Conservation (phyloP, 2,113 vertebrate species). For the Dipodomys stephensi region DNA sequence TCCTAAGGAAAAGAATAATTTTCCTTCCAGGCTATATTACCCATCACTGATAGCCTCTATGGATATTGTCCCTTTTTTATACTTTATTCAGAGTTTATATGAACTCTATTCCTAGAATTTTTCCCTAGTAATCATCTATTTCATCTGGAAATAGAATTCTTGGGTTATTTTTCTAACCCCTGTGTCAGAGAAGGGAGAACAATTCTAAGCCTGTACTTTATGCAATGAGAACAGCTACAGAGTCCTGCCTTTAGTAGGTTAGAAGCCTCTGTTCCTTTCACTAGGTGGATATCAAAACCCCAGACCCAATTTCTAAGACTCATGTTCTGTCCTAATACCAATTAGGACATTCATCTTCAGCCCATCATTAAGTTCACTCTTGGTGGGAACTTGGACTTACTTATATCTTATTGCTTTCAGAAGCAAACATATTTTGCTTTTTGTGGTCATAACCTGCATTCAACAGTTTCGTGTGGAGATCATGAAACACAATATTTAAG, state of each 20-base stretch:
- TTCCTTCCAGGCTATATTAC: background rate
- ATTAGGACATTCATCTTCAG: background rate
- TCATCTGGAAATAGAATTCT: background rate
- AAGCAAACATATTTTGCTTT: background rate
- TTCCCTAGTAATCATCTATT: background rate
- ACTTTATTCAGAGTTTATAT: background rate
- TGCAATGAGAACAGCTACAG: background rate
- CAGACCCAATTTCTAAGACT: background rate
- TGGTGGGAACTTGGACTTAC: background rate
- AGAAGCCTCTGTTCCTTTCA: background rate
- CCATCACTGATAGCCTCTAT: background rate
- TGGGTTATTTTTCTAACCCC: background rate
- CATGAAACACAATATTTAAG: background rate
- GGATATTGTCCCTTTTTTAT: slow-evolving; percentile 4
- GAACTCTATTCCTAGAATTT: background rate
- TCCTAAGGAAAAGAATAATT: background rate
- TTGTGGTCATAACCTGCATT: background rate
- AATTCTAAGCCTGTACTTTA: background rate
- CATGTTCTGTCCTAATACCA: background rate
- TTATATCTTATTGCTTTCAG: background rate
- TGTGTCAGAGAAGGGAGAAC: background rate
- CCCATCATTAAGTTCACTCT: background rate
- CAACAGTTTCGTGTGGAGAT: background rate
- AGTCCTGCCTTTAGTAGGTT: background rate
- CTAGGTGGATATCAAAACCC: background rate